Evolutionary conservation across 2,888 invertebrate genomes (phyloP), one percentile per base, ranked within the genome.

Genomic region (Prionchulus punctatus): DNA sequence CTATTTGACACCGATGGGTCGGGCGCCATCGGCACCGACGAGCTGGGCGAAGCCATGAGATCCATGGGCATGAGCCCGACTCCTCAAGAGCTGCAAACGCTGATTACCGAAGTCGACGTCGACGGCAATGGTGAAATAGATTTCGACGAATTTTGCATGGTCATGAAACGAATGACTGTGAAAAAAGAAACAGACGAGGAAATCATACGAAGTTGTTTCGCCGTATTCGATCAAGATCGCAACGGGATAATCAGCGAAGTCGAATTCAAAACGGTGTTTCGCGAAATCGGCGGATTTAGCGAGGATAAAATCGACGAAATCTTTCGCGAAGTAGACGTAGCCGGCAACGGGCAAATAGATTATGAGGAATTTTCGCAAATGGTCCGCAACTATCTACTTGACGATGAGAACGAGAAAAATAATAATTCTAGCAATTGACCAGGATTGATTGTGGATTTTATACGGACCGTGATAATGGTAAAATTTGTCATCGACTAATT

Each of bases 1-100:
- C 65, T 70, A 64, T 70, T 70, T 54, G 70, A 70, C 60, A 67
- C 68, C 2, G 70, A 70, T 60, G 68, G 68, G 4, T 67, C 66
- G 7, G 70, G 70, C 4, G 68, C 68, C 1, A 67, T 70, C 53
- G 68, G 69, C 15, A 64, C 62, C 36, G 69, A 69, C 49, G 69
- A 69, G 54, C 57, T 69, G 52, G 68, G 68, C 45, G 64, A 67
- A 50, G 70, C 70, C 4, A 69, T 70, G 64, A 61, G 64, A 25
- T 64, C 64, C 42, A 66, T 70, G 55, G 70, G 70, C 12, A 59
- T 70, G 56, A 63, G 65, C 30, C 63, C 65, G 2, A 65, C 64
- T 53, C 62, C 67, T 45, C 52, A 59, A 18, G 70, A 70, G 51
- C 64, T 70, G 45, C 67, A 69, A 54, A 45, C 45, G 12, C 45